These are phyloP conservation scores for Lucifuga dentata DNA, from an alignment of 2,113 vertebrate species.

Conservation along the genomic window DNA sequence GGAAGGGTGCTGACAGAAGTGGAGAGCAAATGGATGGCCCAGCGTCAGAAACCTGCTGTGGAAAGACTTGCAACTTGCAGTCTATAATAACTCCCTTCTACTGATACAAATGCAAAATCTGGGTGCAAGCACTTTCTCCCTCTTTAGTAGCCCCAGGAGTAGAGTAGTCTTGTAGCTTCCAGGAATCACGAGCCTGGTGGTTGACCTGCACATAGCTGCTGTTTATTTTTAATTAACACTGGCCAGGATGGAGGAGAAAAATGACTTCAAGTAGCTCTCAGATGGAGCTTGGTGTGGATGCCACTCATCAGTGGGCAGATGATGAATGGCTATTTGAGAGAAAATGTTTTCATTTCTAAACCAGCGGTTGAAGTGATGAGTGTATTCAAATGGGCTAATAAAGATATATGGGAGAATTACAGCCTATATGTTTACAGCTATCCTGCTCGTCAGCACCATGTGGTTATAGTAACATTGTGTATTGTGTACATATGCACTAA, in stretches of 20 bases:
- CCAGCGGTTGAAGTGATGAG: background rate
- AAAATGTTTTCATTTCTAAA: constrained; percentile 8
- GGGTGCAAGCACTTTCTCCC: constrained; percentile 12
- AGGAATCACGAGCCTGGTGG: constrained; percentile 18
- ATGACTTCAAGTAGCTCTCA: background rate
- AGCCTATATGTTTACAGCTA: constrained; percentile 19
- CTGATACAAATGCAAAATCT: constrained; percentile 13
- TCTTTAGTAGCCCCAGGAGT: background rate
- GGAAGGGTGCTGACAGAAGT: constrained; percentile 24
- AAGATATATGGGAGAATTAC: constrained; percentile 4
- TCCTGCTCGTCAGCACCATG: constrained; percentile 14
- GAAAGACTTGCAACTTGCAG: constrained; percentile 8
- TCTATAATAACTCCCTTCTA: constrained; percentile 27
- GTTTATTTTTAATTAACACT: constrained; percentile 75
- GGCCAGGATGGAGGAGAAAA: constrained; percentile 28
- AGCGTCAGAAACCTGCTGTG: constrained; percentile 34
- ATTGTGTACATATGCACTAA: constrained; percentile 9
- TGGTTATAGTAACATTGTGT: background rate
- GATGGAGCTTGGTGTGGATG: constrained; percentile 8
- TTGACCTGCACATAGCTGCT: constrained; percentile 41
- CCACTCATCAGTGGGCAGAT: background rate
- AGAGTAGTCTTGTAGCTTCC: constrained; percentile 29
- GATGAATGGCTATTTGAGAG: background rate
- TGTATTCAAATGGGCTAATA: constrained; percentile 5
- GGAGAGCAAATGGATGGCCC: constrained; percentile 34